These are phyloP conservation scores for Drosophila burlai DNA, from an alignment of 1,140 invertebrate genomes.

Conservation along the genomic window DNA sequence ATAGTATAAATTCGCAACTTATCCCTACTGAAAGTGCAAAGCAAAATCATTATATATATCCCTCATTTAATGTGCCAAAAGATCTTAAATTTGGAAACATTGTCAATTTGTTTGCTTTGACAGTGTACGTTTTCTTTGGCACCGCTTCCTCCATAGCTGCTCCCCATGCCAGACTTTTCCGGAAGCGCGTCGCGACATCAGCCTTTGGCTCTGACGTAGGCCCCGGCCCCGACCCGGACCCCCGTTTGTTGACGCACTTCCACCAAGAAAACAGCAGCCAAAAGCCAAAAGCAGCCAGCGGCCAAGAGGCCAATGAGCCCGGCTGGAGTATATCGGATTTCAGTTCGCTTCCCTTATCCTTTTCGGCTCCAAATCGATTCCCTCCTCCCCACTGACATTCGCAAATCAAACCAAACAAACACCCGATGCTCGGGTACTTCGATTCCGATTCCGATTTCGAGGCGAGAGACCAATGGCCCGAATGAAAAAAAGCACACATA, in stretches of 20 bases:
- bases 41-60: neutral
- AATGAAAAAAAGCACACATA: constrained; percentile 49
- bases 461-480: constrained; percentile 59
- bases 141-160: constrained; percentile 65
- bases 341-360: constrained; percentile 41
- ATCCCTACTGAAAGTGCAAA: neutral
- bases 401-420: constrained; percentile 18
- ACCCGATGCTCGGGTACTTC: too few species aligned
- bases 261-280: constrained; percentile 21
- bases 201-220: constrained; percentile 71
- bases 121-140: constrained; percentile 63
- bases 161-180: constrained; percentile 77
- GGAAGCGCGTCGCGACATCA: constrained; percentile 79
- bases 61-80: neutral
- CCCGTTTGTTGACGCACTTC: constrained; percentile 65
- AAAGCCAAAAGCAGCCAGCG: constrained; percentile 28
- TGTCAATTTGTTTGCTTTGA: constrained; percentile 18
- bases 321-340: constrained; percentile 45
- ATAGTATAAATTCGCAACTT: too few species aligned
- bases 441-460: too few species aligned
- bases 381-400: constrained; percentile 3
- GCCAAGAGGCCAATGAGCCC: constrained; percentile 66
- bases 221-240: constrained; percentile 13
- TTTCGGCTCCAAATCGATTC: constrained; percentile 11
- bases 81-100: neutral